phyloP scores from a whole-genome alignment of 1,140 invertebrate genomes.

The Macrocentrus cingulum region DNA sequence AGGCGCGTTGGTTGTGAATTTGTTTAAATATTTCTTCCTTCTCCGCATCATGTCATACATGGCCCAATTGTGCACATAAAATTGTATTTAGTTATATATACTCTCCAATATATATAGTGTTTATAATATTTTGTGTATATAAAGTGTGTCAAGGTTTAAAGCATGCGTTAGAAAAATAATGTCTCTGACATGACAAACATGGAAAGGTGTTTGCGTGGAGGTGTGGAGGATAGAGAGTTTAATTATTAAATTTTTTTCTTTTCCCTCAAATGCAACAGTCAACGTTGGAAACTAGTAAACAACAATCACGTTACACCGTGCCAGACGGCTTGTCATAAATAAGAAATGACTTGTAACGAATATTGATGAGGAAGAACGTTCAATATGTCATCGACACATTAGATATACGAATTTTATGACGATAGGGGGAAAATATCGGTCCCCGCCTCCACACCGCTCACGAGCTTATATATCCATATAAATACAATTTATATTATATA shows the following conservation, averaged over 20 bases:
- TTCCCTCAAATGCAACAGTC: too few species aligned
- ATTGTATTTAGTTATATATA: not conserved
- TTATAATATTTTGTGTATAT: not conserved
- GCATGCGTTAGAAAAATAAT: conserved; percentile 52
- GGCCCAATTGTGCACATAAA: too few species aligned
- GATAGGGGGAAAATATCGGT: conserved; percentile 34
- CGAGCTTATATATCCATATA: conserved; percentile 35
- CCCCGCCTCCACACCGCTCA: conserved; percentile 51
- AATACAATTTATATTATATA: too few species aligned
- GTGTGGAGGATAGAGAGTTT: conserved; percentile 33
- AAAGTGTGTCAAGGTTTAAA: conserved; percentile 33
- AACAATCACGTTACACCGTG: not conserved
- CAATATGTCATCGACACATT: too few species aligned
- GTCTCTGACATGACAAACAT: conserved; percentile 38
- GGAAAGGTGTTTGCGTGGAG: conserved; percentile 44
- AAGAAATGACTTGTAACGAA: not conserved
- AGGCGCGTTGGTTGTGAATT: not conserved
- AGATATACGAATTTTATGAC: too few species aligned
- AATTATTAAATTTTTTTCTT: not conserved
- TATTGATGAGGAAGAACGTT: conserved; percentile 3
- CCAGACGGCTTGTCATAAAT: not conserved
- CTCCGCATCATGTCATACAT: too few species aligned
- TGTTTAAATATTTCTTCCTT: not conserved
- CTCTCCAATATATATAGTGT: not conserved
- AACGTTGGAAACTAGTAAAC: not conserved